These are phyloP conservation scores for Percopsis omiscomaycus DNA, from an alignment of 2,797 vertebrate species.

Conservation along the genomic window DNA sequence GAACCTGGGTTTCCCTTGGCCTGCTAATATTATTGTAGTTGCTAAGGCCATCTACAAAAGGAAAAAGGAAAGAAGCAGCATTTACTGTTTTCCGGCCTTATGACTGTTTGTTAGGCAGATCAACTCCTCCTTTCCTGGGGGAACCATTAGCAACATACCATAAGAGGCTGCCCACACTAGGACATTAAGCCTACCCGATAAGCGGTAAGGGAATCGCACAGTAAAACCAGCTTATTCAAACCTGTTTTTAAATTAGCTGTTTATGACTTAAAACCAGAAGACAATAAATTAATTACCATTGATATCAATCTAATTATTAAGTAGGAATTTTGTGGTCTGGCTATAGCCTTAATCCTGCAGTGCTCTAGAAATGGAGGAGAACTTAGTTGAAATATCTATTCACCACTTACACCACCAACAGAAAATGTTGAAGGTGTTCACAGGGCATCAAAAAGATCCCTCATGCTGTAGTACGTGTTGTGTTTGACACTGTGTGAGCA, in stretches of 20 bases:
- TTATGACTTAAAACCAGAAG: too few relatives aligned
- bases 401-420: not conserved
- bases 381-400: not conserved
- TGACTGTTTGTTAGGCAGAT: slow-evolving; percentile 45
- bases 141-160: slow-evolving; percentile 25
- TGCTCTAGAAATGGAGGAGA: not conserved
- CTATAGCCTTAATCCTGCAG: not conserved
- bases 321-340: not conserved
- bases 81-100: slow-evolving; percentile 37
- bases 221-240: not conserved
- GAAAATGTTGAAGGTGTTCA: not conserved
- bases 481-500: slow-evolving; percentile 26
- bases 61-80: slow-evolving; percentile 15
- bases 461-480: slow-evolving; percentile 50
- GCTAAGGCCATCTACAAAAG: too few relatives aligned
- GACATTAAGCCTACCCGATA: slow-evolving; percentile 15
- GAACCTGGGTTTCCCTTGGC: too few relatives aligned
- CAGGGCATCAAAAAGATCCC: slow-evolving; percentile 10
- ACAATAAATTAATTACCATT: too few relatives aligned
- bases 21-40: too few relatives aligned
- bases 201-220: slow-evolving; percentile 14
- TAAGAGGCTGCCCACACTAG: slow-evolving; percentile 4
- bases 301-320: not conserved
- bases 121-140: not conserved
- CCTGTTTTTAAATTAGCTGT: too few relatives aligned